Percentiles rank a stretch among this genome's conserved stretches.
Evolutionary conservation across 1,140 invertebrate species (phyloP).

Genomic region (Sipha flava): DNA sequence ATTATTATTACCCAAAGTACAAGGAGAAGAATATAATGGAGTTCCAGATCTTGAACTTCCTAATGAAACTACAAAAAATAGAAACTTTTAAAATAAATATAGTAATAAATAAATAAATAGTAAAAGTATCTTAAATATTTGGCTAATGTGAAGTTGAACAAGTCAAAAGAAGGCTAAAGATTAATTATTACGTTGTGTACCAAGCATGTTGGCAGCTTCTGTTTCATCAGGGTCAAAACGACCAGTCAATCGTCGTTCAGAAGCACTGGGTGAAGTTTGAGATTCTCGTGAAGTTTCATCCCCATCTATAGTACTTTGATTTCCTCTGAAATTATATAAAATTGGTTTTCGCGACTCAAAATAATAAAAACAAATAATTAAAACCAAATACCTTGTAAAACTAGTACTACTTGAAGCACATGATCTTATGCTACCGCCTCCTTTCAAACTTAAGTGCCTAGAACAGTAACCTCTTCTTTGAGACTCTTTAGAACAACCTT

Average conservation of each 20-base stretch:
- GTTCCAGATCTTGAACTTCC: constrained; percentile 84
- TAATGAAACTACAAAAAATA: constrained; percentile 63
- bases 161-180: background rate
- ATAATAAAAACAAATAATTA: background rate
- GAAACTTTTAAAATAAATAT: background rate
- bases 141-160: background rate
- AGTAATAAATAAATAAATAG: background rate
- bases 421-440: constrained; percentile 55
- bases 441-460: constrained; percentile 82
- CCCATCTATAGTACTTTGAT: constrained; percentile 55
- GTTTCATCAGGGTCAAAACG: constrained; percentile 87
- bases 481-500: constrained; percentile 95
- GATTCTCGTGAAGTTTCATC: constrained; percentile 84
- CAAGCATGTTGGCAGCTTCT: constrained; percentile 91
- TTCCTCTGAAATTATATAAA: constrained; percentile 43
- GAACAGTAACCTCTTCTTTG: constrained; percentile 94
- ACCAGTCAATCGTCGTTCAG: constrained; percentile 59
- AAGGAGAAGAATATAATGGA: constrained; percentile 74
- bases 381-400: constrained; percentile 41
- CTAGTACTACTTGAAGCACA: constrained; percentile 48
- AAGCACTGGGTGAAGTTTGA: constrained; percentile 74
- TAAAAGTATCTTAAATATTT: background rate
- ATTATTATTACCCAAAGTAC: constrained; percentile 50
- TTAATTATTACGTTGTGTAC: constrained; percentile 45
- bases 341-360: background rate